Percentiles rank a stretch among this genome's conserved stretches.
These are phyloP conservation scores for Fundulus diaphanus DNA, from an alignment of 2,797 vertebrate genomes.

Conservation along the genomic window DNA sequence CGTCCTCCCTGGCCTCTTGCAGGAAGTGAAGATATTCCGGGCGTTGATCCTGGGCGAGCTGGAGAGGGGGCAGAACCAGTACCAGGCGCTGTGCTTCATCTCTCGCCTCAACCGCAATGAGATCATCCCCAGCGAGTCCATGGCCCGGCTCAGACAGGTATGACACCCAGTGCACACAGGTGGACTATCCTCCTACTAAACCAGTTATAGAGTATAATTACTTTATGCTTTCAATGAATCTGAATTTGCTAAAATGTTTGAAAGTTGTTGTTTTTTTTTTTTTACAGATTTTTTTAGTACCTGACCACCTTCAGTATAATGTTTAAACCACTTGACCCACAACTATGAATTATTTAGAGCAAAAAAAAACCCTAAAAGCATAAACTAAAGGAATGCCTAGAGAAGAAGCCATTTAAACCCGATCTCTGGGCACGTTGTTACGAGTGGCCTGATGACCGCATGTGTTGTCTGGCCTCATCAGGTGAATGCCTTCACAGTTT, in stretches of 20 bases:
- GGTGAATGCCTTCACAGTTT: not conserved
- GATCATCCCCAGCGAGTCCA: constrained; percentile 98
- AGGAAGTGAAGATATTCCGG: constrained; percentile 98
- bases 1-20: constrained; percentile 44
- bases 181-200: not conserved
- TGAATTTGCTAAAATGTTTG: not conserved
- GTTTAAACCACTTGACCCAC: not conserved
- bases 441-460: too few species aligned
- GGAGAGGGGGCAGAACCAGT: constrained; percentile 96
- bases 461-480: too few species aligned
- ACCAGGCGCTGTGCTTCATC: constrained; percentile 95
- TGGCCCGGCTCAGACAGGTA: constrained; percentile 97
- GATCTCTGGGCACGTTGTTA: too few species aligned
- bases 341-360: not conserved
- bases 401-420: not conserved
- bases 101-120: constrained; percentile 92
- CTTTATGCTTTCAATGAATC: not conserved
- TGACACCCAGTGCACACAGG: not conserved
- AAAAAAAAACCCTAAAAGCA: not conserved
- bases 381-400: not conserved
- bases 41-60: constrained; percentile 95
- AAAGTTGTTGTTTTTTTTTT: too few species aligned
- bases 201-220: not conserved
- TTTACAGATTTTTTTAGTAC: too few species aligned
- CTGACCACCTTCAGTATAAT: too few species aligned